phyloP scores from a whole-genome alignment of 53 echinoderm and acorn worm species.

The Arbacia lixula region DNA sequence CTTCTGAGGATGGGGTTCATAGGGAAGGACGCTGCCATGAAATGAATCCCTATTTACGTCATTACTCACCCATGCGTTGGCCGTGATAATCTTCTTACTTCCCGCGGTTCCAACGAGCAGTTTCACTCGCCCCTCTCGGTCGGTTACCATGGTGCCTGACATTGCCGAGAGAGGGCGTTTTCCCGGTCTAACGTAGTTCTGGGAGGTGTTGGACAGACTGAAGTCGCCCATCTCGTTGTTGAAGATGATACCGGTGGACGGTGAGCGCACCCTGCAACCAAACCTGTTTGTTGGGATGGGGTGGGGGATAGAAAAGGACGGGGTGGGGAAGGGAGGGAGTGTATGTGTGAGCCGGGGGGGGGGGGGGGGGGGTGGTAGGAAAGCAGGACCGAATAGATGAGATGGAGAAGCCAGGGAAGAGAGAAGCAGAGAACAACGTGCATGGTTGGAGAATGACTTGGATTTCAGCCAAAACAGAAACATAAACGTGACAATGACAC shows the following conservation, averaged over 20 bases:
- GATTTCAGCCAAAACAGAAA: no score
- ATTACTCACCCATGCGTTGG: slow-evolving; percentile 75
- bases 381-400: no score
- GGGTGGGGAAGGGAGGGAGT: background rate
- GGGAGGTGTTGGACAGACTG: slow-evolving; percentile 29
- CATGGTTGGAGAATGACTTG: no score
- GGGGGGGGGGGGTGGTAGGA: background rate
- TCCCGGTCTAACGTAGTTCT: slow-evolving; percentile 63
- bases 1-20: no score
- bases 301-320: background rate
- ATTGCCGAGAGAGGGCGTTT: slow-evolving; percentile 77
- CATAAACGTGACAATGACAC: no score
- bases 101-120: slow-evolving; percentile 75
- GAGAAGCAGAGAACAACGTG: background rate
- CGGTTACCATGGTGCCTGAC: slow-evolving; percentile 61
- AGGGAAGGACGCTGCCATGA: no score
- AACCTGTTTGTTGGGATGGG: slow-evolving; percentile 44
- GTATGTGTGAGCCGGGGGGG: background rate
- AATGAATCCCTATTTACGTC: no score
- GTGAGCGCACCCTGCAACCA: slow-evolving; percentile 67
- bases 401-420: background rate
- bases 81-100: slow-evolving; percentile 64
- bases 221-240: slow-evolving; percentile 81
- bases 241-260: slow-evolving; percentile 68
- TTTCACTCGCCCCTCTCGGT: slow-evolving; percentile 36